Evolutionary conservation across 1,140 invertebrate genomes (phyloP).

Genomic region (Aphaenogaster ashmeadi): DNA sequence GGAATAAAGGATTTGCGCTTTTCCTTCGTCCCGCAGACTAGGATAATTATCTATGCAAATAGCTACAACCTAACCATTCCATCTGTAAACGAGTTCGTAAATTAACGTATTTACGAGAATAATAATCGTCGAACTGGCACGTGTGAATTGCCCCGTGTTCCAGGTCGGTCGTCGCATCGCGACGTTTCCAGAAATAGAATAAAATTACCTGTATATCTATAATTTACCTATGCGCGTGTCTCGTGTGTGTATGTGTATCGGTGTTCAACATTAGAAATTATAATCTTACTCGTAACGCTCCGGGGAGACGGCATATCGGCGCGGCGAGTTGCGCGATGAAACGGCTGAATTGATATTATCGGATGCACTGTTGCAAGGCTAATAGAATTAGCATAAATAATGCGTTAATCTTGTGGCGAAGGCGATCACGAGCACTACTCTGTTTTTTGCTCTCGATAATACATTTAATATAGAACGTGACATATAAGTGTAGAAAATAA

Average conservation of each 20-base stretch:
- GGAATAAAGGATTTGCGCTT: constrained; percentile 8
- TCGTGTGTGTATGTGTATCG: background rate
- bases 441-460: background rate
- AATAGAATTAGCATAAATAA: constrained; percentile 71
- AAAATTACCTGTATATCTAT: constrained; percentile 45
- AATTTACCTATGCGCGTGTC: constrained; percentile 33
- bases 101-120: constrained; percentile 63
- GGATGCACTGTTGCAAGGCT: constrained; percentile 62
- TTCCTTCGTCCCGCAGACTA: background rate
- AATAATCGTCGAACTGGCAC: constrained; percentile 49
- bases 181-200: constrained; percentile 49
- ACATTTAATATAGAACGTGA: background rate
- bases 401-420: constrained; percentile 26
- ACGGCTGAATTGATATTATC: constrained; percentile 44
- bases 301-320: constrained; percentile 5
- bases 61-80: background rate
- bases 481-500: background rate
- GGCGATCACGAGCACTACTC: background rate
- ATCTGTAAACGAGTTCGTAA: constrained; percentile 44
- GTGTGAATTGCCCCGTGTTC: constrained; percentile 65
- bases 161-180: constrained; percentile 1
- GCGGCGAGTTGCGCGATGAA: constrained; percentile 14
- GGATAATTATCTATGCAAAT: constrained; percentile 20
- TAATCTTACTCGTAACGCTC: constrained; percentile 37
- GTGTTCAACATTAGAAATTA: constrained; percentile 63